Evolutionary conservation across 2,113 vertebrate species (phyloP), one percentile per base, ranked within the genome.

Genomic region (Bungarus multicinctus): DNA sequence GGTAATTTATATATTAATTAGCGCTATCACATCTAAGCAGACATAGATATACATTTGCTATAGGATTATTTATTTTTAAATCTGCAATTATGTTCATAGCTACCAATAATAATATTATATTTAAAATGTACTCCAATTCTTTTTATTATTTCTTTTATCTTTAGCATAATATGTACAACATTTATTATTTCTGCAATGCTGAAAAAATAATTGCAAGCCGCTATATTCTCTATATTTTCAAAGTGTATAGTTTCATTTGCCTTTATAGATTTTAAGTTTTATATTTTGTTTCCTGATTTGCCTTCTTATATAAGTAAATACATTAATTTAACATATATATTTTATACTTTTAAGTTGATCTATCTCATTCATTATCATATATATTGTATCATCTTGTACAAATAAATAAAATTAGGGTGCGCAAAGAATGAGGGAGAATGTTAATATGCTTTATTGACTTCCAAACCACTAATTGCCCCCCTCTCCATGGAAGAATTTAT

Each of bases 401-500:
- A 95, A 94, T 94, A 69, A 69, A 34, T 81, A 93, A 94, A 94
- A 91, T 52, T 39, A 23, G 91, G 88, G 94, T 85, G 87, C 22
- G 43, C 54, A 89, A 18, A 53, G 39, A 8, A 16, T 90, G 45
- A 87, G 87, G 93, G 89, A 93, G 95, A 97, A 95, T 93, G 85
- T 97, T 97, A 96, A 96, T 93, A 93, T 97, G 95, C 97, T 97
- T 97, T 97, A 97, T 96, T 94, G 94, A 94, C 94, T 98, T 98
- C 96, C 95, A 96, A 97, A 96, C 96, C 97, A 97, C 97, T 98
- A 98, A 98, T 98, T 98, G 97, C 96, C 98, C 96, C 18, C 12
- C 5, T 1, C 97, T 98, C 98, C 99, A 99, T 99, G 98, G 98
- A 98, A 99, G 99, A 98, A 98, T 98, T 98, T 99, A 98, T 99